A percentile compares a stretch with the other conserved stretches of the same genome.
These are phyloP conservation scores for Mesoligia furuncula DNA, from an alignment of 2,888 invertebrate species.

Conservation along the genomic window DNA sequence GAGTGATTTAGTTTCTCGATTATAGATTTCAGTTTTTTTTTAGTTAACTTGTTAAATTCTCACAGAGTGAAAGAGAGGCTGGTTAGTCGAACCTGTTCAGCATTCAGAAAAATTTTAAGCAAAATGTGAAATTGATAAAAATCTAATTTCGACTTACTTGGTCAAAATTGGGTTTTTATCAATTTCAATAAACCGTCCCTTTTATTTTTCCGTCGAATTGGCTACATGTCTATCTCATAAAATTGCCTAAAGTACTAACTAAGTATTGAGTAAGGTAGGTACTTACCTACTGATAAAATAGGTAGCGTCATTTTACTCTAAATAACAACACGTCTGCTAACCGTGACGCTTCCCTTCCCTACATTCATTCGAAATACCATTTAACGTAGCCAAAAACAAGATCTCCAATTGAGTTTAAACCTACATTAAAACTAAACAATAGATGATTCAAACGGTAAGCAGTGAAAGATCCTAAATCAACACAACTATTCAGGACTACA, in stretches of 20 bases:
- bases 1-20: not conserved
- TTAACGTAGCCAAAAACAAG: slow-evolving; percentile 26
- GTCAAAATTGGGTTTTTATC: not conserved
- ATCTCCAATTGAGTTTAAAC: slow-evolving; percentile 26
- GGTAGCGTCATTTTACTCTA: not conserved
- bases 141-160: too few relatives aligned
- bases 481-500: slow-evolving; percentile 60
- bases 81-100: not conserved
- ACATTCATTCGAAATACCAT: not conserved
- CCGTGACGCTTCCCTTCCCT: not conserved
- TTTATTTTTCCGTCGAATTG: not conserved
- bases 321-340: slow-evolving; percentile 12
- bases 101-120: not conserved
- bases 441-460: slow-evolving; percentile 53
- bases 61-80: not conserved
- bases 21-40: not conserved
- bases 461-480: slow-evolving; percentile 60
- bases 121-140: too few relatives aligned
- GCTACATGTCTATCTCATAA: not conserved
- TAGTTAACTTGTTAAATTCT: not conserved
- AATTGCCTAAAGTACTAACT: not conserved
- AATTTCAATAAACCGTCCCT: not conserved
- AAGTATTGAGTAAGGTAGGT: too few relatives aligned
- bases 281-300: not conserved
- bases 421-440: slow-evolving; percentile 59